Evolutionary conservation across 2,888 invertebrate species (phyloP).

Genomic region (Cataglyphis rosenhaueri): DNA sequence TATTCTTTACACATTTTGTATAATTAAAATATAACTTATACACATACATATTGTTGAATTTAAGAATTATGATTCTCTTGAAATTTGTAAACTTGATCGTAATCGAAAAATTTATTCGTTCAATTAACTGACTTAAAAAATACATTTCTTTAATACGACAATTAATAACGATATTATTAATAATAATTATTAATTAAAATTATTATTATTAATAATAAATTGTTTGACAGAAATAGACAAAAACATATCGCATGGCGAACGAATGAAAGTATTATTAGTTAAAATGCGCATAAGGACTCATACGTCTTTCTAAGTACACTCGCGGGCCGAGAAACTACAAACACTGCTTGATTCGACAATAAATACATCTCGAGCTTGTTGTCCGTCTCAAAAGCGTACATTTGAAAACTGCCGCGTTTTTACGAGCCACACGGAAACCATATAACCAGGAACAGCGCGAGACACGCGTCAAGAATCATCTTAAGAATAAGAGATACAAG

Average conservation of each 20-base stretch:
- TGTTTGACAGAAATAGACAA: constrained; percentile 1
- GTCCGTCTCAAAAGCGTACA: not conserved
- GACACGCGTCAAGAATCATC: not conserved
- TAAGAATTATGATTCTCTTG: not conserved
- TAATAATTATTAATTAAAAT: not conserved
- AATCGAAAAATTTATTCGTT: not conserved
- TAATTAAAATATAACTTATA: not conserved
- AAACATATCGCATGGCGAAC: not conserved
- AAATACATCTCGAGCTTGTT: constrained; percentile 31
- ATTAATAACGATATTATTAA: not conserved
- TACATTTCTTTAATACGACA: not conserved
- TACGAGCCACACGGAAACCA: constrained; percentile 1
- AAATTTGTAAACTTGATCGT: not conserved
- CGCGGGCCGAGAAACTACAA: constrained; percentile 31
- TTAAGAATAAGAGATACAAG: not conserved
- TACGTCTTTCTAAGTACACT: not conserved
- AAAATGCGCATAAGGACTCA: constrained; percentile 28
- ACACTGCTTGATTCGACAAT: constrained; percentile 70
- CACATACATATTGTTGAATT: not conserved
- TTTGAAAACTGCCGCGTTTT: not conserved
- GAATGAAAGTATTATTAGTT: constrained; percentile 4
- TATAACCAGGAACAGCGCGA: not conserved
- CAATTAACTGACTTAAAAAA: constrained; percentile 8
- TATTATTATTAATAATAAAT: not conserved
- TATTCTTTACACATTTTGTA: not conserved